These are phyloP conservation scores for Phyllostomus discolor DNA, from an alignment of 2,113 vertebrate genomes.

Conservation along the genomic window DNA sequence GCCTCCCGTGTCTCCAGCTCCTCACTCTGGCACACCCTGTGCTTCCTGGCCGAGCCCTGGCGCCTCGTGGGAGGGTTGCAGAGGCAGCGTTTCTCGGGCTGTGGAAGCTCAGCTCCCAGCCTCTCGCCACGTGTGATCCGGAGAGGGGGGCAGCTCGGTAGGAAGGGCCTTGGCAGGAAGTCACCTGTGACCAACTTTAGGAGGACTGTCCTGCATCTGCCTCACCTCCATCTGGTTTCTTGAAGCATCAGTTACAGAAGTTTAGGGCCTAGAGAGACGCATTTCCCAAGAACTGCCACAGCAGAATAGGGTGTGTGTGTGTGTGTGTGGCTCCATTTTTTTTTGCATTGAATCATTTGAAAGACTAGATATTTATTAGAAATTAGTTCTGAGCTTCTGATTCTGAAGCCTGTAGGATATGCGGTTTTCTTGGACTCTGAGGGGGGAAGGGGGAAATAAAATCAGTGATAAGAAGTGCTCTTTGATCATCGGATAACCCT, in stretches of 20 bases:
- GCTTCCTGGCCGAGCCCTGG: not conserved
- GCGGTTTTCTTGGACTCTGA: not conserved
- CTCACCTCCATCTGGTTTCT: not conserved
- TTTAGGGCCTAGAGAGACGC: not conserved
- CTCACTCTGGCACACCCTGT: accelerated
- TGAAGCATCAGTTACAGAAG: not conserved
- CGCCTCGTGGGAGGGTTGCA: not conserved
- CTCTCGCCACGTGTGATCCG: accelerated
- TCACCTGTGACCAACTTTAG: not conserved
- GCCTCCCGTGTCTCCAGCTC: not conserved
- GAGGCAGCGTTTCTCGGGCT: not conserved
- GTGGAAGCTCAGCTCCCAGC: not conserved
- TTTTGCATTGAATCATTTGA: not conserved
- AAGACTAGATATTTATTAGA: not conserved
- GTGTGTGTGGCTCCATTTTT: not conserved
- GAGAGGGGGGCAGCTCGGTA: no score
- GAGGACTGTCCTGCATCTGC: not conserved
- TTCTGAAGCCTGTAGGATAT: not conserved
- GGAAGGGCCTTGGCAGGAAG: not conserved
- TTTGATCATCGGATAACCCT: not conserved
- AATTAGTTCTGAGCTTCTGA: not conserved
- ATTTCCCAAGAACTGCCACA: not conserved
- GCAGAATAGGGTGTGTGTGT: not conserved
- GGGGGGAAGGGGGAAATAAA: not conserved
- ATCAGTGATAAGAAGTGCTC: not conserved